These are phyloP conservation scores for mouse (Mus musculus) DNA, from an alignment of 2,113 vertebrate species.

Conservation along the genomic window DNA sequence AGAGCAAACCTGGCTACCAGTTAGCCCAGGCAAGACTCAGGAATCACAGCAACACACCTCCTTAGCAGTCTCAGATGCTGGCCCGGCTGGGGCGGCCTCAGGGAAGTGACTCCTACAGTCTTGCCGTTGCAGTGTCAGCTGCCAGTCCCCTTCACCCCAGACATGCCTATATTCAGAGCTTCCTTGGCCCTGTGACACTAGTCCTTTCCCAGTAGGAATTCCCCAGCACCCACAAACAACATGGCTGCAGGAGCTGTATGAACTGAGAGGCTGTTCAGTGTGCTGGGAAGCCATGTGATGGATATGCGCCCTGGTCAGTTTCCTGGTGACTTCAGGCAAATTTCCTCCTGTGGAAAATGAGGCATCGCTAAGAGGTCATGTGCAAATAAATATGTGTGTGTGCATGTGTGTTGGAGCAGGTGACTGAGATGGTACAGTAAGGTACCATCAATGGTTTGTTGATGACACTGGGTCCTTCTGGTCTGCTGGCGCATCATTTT, in stretches of 20 bases:
- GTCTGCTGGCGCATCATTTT: not conserved
- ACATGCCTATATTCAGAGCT: not conserved
- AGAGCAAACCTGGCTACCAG: not conserved
- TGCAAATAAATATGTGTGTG: too few relatives aligned
- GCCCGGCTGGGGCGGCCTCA: not conserved
- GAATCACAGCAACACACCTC: not conserved
- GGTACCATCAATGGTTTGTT: not conserved
- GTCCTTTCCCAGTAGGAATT: too few relatives aligned
- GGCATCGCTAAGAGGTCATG: not conserved
- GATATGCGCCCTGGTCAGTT: not conserved
- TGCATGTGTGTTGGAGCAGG: not conserved
- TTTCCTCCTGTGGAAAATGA: constrained; percentile 13
- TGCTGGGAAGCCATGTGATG: not conserved
- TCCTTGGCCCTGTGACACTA: not conserved
- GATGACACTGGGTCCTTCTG: not conserved
- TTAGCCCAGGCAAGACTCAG: not conserved
- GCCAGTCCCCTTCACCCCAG: not conserved
- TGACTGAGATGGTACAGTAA: not conserved
- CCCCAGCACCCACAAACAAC: not conserved
- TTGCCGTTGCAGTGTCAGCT: not conserved
- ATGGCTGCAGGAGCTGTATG: not conserved
- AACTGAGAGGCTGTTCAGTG: accelerated
- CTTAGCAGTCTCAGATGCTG: not conserved
- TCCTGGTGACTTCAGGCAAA: not conserved
- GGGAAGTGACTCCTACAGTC: not conserved